Conservation (phyloP, 2,888 invertebrate species). For the Morpho achilles region DNA sequence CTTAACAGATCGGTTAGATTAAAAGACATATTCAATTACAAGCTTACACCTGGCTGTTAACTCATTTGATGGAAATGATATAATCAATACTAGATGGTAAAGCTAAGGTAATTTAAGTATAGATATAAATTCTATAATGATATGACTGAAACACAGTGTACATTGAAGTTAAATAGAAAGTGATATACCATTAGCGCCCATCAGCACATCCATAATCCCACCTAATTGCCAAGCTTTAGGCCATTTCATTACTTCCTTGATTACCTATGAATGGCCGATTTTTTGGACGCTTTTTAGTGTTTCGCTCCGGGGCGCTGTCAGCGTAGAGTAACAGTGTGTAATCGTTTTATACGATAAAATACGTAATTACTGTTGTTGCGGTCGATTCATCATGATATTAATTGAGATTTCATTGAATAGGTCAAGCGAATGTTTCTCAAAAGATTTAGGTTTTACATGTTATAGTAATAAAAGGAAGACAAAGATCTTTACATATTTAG, state of each 20-base stretch:
- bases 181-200: conserved; percentile 14
- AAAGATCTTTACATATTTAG: too few species aligned
- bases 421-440: conserved; percentile 21
- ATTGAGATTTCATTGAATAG: conserved; percentile 53
- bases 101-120: too few species aligned
- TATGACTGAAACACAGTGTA: background rate
- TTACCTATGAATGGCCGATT: conserved; percentile 40
- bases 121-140: background rate
- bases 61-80: too few species aligned
- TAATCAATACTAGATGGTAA: too few species aligned
- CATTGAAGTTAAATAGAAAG: conserved; percentile 12
- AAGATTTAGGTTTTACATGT: too few species aligned
- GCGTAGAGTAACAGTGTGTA: conserved; percentile 27
- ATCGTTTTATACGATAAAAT: conserved; percentile 52
- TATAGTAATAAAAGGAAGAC: too few species aligned
- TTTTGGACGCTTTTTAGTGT: conserved; percentile 39
- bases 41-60: too few species aligned
- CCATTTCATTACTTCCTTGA: conserved; percentile 19
- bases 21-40: too few species aligned
- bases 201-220: conserved; percentile 11
- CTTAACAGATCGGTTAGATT: too few species aligned
- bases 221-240: conserved; percentile 23
- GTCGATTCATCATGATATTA: conserved; percentile 55
- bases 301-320: conserved; percentile 46
- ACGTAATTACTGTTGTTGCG: conserved; percentile 56